Evolutionary conservation across 2,888 invertebrate species (phyloP).

Genomic region (Malachius bipustulatus): DNA sequence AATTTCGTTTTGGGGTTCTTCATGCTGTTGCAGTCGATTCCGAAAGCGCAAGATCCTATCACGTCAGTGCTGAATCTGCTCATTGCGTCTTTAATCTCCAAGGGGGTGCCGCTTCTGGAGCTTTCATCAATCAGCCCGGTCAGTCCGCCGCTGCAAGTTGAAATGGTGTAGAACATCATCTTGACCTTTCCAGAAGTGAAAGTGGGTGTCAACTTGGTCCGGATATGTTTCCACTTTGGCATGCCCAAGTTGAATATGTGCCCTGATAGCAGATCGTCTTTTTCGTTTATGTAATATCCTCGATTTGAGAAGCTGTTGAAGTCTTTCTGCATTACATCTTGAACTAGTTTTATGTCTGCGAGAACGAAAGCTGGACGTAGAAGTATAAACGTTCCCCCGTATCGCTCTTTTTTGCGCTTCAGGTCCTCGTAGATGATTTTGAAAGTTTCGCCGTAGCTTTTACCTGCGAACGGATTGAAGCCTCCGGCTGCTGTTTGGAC

Average conservation of each 20-base stretch:
- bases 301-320: conserved; percentile 30
- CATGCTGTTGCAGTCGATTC: conserved; percentile 45
- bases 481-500: conserved; percentile 22
- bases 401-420: background rate
- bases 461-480: conserved; percentile 15
- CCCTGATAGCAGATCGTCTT: conserved; percentile 26
- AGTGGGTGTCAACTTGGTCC: conserved; percentile 34
- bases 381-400: conserved; percentile 16
- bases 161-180: conserved; percentile 47
- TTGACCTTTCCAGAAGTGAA: conserved; percentile 52
- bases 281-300: conserved; percentile 27
- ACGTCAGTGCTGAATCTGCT: conserved; percentile 47
- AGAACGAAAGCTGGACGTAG: conserved; percentile 26
- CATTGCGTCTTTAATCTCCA: conserved; percentile 37
- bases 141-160: conserved; percentile 42
- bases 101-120: conserved; percentile 25
- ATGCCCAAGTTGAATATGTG: conserved; percentile 26
- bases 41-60: conserved; percentile 47
- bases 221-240: conserved; percentile 34
- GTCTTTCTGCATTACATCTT: conserved; percentile 29
- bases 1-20: conserved; percentile 40
- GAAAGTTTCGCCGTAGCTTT: conserved; percentile 20
- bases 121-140: conserved; percentile 34
- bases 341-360: conserved; percentile 29
- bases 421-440: conserved; percentile 17